phyloP scores from a whole-genome alignment of 2,797 vertebrate species.

The Lepus oiostolus region DNA sequence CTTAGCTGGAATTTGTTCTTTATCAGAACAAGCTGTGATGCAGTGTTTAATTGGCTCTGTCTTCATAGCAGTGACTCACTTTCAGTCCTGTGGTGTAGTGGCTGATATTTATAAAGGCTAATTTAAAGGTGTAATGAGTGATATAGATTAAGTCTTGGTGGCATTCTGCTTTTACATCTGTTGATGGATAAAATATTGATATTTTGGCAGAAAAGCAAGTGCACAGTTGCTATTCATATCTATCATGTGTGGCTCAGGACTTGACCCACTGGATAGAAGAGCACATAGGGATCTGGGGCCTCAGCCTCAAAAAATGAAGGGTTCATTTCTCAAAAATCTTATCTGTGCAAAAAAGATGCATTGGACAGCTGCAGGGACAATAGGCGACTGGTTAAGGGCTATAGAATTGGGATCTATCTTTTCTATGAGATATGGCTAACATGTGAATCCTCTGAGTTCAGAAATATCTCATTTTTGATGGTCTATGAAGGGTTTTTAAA shows the following conservation, averaged over 20 bases:
- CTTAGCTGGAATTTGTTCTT: constrained; percentile 59
- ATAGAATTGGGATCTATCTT: background rate
- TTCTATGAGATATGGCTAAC: background rate
- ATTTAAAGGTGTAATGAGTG: constrained; percentile 67
- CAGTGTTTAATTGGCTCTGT: constrained; percentile 73
- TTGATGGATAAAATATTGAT: constrained; percentile 80
- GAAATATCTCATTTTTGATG: constrained; percentile 5
- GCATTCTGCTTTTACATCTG: constrained; percentile 73
- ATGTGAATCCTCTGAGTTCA: background rate
- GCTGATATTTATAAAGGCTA: constrained; percentile 78
- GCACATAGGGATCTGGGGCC: background rate
- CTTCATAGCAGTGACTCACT: constrained; percentile 60
- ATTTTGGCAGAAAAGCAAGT: constrained; percentile 72
- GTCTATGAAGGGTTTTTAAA: background rate
- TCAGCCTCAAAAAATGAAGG: background rate
- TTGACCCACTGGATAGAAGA: background rate
- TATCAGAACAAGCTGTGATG: constrained; percentile 42
- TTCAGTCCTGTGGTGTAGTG: background rate
- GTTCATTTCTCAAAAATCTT: background rate
- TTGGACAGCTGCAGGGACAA: background rate
- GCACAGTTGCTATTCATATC: constrained; percentile 60
- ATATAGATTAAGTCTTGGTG: constrained; percentile 68
- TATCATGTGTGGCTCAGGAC: constrained; percentile 69
- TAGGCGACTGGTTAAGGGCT: background rate
- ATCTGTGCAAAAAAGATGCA: background rate